Base-by-base conservation (phyloP, 2,888 invertebrate species). In the Rhabditoides inermis region DNA sequence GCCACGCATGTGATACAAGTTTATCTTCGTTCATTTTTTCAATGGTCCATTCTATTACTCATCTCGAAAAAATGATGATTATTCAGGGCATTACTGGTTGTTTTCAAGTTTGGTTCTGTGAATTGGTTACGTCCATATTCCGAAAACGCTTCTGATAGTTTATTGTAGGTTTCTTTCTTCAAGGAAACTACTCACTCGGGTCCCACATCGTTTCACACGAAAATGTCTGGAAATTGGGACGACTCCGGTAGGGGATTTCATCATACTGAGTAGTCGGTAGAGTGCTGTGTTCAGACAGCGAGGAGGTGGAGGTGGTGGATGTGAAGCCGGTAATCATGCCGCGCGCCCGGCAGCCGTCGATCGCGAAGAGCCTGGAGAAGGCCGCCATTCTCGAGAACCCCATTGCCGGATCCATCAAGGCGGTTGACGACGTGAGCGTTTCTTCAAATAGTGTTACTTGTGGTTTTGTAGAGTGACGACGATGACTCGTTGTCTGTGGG, bases 331-430 rank as follows among this genome's bases (percentile, higher is more conserved):
- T 65, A 37, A 61, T 64, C 36, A 50, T 64, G 15, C 63, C 67
- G 3, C 55, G 67, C 12, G 56, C 63, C 23, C 50, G 67, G 18
- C 60, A 63, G 30, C 60, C 64, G 10, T 67, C 67, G 23, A 60
- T 67, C 26, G 66, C 66, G 0, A 62, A 64, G 49, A 67, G 62
- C 54, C 53, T 67, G 22, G 67, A 67, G 47, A 67, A 67, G 46
- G 57, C 46, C 10, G 48, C 58, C 32, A 65, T 65, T 45, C 57
- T 67, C 27, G 64, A 67, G 51, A 61, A 55, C 42, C 61, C 63
- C 27, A 58, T 61, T 10, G 58, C 60, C 35, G 64, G 64, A 3
- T 64, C 64, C 6, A 58, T 52, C 25, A 64, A 64, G 47, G 58
- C 58, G 46, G 56, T 44, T 18, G 56, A 55, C 20, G 55, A 49